Evolutionary conservation across 2,113 vertebrate species (phyloP), one percentile per base, ranked within the genome.

Genomic region (Osmerus eperlanus): DNA sequence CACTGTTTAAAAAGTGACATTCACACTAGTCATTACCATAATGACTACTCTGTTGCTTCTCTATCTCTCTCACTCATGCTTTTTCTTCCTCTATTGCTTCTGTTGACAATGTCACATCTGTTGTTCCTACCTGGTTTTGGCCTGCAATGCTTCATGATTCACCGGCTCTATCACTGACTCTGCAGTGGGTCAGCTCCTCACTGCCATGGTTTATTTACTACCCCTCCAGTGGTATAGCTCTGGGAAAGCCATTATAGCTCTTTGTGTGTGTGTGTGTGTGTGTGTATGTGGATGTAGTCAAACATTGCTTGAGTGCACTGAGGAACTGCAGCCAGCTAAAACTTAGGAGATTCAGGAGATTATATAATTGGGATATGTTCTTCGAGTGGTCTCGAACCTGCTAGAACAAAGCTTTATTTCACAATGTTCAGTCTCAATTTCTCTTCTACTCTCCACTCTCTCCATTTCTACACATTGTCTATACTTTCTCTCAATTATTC

Each of bases 201-300:
- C 3, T 23, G 66, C 53, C 61, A 61, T 55, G 21, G 61, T 4
- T 53, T 67, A 68, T 79, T 79, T 79, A 72, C 67, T 72, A 41
- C 56, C 29, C 51, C 58, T 32, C 28, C 23, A 60, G 71, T 51
- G 23, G 65, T 58, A 32, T 58, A 15, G 13, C 13, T 79, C 73
- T 75, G 77, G 73, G 61, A 80, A 76, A 73, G 54, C 69, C 67
- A 76, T 80, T 65, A 67, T 29, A 66, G 36, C 58, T 70, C 15
- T 61, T 54, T 25, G 60, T 25, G 25, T 61, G 58, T 62, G 60
- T 15, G 23, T 62, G 60, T 62, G 59, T 28, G 25, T 9, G 25
- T 16, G 25, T 18, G 61, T 3, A 25, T 32, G 61, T 18, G 28
- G 1, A 15, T 28, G 25, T 3, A n/a, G n/a, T 56, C 55, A 56